Evolutionary conservation across 2,113 vertebrate species (phyloP), one percentile per base, ranked within the genome.

Genomic region (Cochlearius cochlearius): DNA sequence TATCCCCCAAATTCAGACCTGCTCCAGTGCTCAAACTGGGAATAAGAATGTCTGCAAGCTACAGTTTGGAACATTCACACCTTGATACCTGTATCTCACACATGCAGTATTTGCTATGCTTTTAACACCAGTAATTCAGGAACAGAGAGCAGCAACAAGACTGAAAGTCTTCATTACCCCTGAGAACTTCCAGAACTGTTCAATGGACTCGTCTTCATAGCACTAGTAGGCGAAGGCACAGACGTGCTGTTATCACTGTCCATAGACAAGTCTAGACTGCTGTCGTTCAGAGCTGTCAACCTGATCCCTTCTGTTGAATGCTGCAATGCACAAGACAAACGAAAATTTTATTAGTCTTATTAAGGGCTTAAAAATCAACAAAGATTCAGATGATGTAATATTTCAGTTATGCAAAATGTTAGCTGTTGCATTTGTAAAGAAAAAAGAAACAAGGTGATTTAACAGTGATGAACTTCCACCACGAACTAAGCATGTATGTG

Each of bases 161-260:
- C 34, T 82, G 18, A 56, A 91, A 88, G 55, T 26, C 18, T 63
- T 74, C 32, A 56, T 98, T 98, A 99, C 99, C 98, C 98, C 96
- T 98, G 98, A 97, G 98, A 98, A 97, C 98, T 99, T 98, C 98
- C 97, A 64, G 98, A 98, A 94, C 97, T 98, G 96, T 98, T 98
- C 97, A 98, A 89, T 3, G 98, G 98, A 98, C 98, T 98, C 76
- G 96, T 98, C 97, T 98, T 99, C 95, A 96, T 93, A 97, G 98
- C 97, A 94, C 98, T 98, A 13, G 98, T 99, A 66, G 99, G 99
- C 8, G 99, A 99, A 98, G 99, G 99, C 98, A 99, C 98, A 94
- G 99, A 99, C 97, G 99, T 99, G 98, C 99, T 99, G 98, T 99
- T 99, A 94, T 99, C 99, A 95, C 99, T 99, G 98, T 99, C 99